These are phyloP conservation scores for Meriones psammophilus DNA, from an alignment of 2,797 vertebrate species.

Conservation along the genomic window DNA sequence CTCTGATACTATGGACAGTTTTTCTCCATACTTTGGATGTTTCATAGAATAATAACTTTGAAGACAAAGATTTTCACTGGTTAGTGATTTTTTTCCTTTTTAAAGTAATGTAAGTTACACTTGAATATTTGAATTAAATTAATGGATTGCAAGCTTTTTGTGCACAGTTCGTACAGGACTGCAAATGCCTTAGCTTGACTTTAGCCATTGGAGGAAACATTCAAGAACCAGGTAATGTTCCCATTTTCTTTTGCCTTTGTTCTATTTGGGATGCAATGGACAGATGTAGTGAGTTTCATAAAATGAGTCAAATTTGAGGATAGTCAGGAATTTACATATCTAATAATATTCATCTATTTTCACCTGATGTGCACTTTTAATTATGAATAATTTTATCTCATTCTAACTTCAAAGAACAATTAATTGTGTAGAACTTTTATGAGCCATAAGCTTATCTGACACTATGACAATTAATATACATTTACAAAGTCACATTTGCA, in stretches of 20 bases:
- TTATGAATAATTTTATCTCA: constrained; percentile 29
- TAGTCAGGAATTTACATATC: background rate
- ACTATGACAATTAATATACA: background rate
- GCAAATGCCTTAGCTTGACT: constrained; percentile 52
- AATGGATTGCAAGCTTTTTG: background rate
- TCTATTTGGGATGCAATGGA: constrained; percentile 3
- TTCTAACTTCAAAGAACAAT: background rate
- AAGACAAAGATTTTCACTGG: background rate
- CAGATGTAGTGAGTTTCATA: background rate
- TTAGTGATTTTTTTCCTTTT: background rate
- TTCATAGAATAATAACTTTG: constrained; percentile 14
- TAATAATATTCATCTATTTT: constrained; percentile 44
- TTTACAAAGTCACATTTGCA: background rate
- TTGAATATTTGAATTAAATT: constrained; percentile 38
- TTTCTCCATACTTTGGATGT: background rate
- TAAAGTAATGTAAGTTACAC: background rate
- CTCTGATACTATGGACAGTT: background rate
- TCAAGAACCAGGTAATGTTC: constrained; percentile 54
- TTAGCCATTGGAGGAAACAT: constrained; percentile 51
- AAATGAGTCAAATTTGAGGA: constrained; percentile 3
- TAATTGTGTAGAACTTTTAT: constrained; percentile 18
- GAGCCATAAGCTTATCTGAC: constrained; percentile 41
- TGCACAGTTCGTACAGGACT: background rate
- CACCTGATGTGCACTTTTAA: background rate
- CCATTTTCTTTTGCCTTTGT: constrained; percentile 56